Evolutionary conservation across 2,113 vertebrate genomes (phyloP).

Genomic region (Cardinalis cardinalis): DNA sequence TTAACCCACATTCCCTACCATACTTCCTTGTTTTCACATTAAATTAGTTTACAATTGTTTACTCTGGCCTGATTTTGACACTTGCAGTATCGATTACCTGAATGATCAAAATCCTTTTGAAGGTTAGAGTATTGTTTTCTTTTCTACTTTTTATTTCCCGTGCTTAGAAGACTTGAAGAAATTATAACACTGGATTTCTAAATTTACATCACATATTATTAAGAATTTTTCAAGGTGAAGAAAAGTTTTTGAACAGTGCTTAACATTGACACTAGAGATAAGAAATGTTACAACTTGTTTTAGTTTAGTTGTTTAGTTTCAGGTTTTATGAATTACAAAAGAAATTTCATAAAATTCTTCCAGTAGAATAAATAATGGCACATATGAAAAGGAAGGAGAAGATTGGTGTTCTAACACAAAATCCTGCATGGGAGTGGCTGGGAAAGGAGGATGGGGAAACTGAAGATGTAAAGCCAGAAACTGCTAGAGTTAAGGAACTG

Average conservation of each 20-base stretch:
- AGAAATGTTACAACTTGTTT: not conserved
- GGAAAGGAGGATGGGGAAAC: not conserved
- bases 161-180: conserved; percentile 1
- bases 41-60: conserved; percentile 44
- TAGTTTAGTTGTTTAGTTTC: not conserved
- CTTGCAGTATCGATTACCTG: not conserved
- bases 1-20: not conserved
- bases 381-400: not conserved
- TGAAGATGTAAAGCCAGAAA: not conserved
- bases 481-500: not conserved
- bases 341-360: not conserved
- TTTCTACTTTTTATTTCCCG: not conserved
- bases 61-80: conserved; percentile 24
- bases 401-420: not conserved
- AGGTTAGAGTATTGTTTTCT: conserved; percentile 24
- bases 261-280: conserved; percentile 11
- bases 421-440: not conserved
- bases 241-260: not conserved
- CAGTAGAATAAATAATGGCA: not conserved
- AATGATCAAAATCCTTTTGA: conserved; percentile 38
- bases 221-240: conserved; percentile 20
- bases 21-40: conserved; percentile 10
- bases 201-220: not conserved
- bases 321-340: conserved; percentile 3
- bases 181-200: not conserved